These are phyloP conservation scores for Nephila pilipes DNA, from an alignment of 1,140 invertebrate species.

Conservation along the genomic window DNA sequence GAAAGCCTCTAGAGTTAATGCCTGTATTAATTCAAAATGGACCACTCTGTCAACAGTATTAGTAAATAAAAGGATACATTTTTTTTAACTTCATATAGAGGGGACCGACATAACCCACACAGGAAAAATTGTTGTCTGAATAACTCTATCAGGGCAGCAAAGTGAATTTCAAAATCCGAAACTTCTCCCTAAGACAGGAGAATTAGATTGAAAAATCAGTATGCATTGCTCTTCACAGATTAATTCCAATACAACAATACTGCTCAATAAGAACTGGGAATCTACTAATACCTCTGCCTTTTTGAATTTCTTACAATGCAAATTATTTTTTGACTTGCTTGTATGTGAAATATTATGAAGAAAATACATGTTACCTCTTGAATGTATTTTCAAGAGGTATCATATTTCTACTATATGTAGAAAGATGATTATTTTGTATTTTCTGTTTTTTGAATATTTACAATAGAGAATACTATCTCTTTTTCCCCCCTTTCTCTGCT, in stretches of 20 bases:
- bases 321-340: slow-evolving; percentile 44
- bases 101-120: no score
- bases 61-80: no score
- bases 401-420: slow-evolving; percentile 58
- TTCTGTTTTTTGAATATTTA: slow-evolving; percentile 35
- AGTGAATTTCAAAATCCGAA: slow-evolving; percentile 59
- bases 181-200: slow-evolving; percentile 24
- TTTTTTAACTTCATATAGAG: no score
- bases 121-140: neutral
- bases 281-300: slow-evolving; percentile 23
- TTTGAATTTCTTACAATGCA: slow-evolving; percentile 43
- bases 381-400: no score
- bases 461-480: neutral
- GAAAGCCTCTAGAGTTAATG: slow-evolving; percentile 79
- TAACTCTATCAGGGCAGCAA: slow-evolving; percentile 50
- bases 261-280: slow-evolving; percentile 47
- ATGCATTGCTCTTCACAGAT: slow-evolving; percentile 21
- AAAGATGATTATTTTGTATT: slow-evolving; percentile 7
- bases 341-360: slow-evolving; percentile 38
- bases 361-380: no score
- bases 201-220: no score
- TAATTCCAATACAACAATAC: slow-evolving; percentile 27
- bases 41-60: neutral
- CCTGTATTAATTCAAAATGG: slow-evolving; percentile 81
- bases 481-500: slow-evolving; percentile 5